Percentiles rank a stretch among this genome's conserved stretches.
These are phyloP conservation scores for Salminus brasiliensis DNA, from an alignment of 2,113 vertebrate genomes.

Conservation along the genomic window DNA sequence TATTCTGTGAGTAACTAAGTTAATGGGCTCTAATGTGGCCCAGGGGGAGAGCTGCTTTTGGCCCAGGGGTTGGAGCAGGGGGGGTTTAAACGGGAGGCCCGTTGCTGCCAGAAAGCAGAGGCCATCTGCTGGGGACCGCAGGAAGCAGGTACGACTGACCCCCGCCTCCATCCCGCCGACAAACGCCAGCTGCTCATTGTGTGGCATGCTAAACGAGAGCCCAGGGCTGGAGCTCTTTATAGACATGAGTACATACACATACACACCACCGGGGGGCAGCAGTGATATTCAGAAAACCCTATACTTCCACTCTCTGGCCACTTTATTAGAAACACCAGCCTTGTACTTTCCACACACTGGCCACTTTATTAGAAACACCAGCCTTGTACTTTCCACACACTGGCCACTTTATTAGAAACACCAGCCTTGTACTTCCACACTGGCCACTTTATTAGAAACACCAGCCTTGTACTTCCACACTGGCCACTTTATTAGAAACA, in stretches of 20 bases:
- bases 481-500: no score
- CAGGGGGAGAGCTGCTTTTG: slow-evolving; percentile 35
- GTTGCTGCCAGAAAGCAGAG: slow-evolving; percentile 53
- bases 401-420: no score
- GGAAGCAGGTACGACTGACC: slow-evolving; percentile 50
- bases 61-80: background rate
- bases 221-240: background rate
- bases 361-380: no score
- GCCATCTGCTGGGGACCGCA: slow-evolving; percentile 59
- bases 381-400: no score
- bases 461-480: no score
- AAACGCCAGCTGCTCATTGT: slow-evolving; percentile 55
- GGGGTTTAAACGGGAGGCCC: slow-evolving; percentile 25
- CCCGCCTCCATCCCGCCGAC: slow-evolving; percentile 22
- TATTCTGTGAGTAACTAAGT: slow-evolving; percentile 52
- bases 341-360: no score
- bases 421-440: no score
- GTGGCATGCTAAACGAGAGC: slow-evolving; percentile 25
- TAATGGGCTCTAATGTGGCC: slow-evolving; percentile 62
- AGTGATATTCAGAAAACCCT: background rate
- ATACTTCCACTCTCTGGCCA: no score
- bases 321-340: no score
- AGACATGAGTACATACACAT: background rate
- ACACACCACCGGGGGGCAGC: slow-evolving; percentile 27
- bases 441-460: no score